Percentiles rank a stretch among this genome's conserved stretches.
These are phyloP conservation scores for Egretta garzetta DNA, from an alignment of 2,113 vertebrate species.

Conservation along the genomic window DNA sequence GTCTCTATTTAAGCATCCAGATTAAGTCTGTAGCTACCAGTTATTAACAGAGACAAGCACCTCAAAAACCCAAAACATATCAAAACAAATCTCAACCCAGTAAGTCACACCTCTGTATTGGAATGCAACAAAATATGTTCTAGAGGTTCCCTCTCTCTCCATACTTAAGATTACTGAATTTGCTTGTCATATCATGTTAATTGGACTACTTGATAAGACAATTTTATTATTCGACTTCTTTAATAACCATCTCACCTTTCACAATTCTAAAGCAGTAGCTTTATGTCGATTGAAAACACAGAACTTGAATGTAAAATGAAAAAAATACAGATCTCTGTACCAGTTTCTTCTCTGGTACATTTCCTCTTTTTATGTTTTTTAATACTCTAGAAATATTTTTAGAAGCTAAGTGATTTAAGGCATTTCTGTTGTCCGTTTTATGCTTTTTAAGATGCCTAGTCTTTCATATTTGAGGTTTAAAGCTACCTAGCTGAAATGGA, in stretches of 20 bases:
- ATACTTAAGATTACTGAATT: not conserved
- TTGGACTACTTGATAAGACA: not conserved
- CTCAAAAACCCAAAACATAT: not conserved
- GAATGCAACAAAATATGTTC: not conserved
- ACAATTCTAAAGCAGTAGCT: not conserved
- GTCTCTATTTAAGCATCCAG: not conserved
- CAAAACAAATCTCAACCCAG: not conserved
- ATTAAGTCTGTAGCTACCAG: not conserved
- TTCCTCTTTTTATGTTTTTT: not conserved
- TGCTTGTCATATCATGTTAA: not conserved
- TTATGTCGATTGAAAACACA: not conserved
- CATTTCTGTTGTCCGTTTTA: conserved; percentile 1
- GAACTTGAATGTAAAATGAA: not conserved
- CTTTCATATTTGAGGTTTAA: conserved; percentile 15
- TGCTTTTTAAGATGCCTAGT: not conserved
- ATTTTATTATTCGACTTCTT: not conserved
- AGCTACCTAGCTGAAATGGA: conserved; percentile 5
- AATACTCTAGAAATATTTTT: conserved; percentile 13
- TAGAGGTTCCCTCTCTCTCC: not conserved
- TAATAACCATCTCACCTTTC: not conserved
- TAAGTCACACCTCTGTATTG: not conserved
- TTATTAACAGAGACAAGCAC: not conserved
- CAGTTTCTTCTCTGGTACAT: not conserved
- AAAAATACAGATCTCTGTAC: not conserved
- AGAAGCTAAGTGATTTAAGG: not conserved